These are phyloP conservation scores for Herpetotheres cachinnans DNA, from an alignment of 2,113 vertebrate species.

Conservation along the genomic window DNA sequence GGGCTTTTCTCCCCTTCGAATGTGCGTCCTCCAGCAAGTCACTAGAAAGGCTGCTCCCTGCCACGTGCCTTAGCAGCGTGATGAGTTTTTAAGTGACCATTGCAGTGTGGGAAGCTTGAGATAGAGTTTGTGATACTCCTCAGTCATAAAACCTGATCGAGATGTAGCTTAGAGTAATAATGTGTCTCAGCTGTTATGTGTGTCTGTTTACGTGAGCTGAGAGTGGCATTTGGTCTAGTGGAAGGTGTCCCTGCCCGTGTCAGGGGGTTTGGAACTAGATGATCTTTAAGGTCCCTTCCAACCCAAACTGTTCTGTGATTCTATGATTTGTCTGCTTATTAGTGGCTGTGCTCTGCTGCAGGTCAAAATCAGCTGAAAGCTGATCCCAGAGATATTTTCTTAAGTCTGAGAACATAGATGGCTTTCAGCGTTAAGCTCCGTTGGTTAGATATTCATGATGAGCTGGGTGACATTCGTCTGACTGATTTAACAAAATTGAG, in stretches of 20 bases:
- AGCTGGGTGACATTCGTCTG: background rate
- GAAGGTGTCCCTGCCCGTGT: no score
- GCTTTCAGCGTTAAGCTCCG: background rate
- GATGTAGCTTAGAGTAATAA: background rate
- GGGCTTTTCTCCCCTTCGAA: background rate
- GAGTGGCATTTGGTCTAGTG: background rate
- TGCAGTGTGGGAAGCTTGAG: background rate
- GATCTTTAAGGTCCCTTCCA: no score
- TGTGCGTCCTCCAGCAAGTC: background rate
- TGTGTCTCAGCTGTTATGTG: background rate
- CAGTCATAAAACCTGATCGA: background rate
- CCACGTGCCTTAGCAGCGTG: background rate
- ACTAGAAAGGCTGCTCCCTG: background rate
- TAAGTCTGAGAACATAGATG: background rate
- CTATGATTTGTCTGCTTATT: background rate
- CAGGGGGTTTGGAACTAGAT: no score
- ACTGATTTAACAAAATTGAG: background rate
- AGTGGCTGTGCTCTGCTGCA: background rate
- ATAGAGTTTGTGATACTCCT: constrained; percentile 2
- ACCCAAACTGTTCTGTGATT: no score
- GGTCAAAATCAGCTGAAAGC: background rate
- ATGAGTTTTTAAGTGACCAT: background rate
- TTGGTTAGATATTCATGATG: background rate
- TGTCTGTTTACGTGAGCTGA: constrained; percentile 8
- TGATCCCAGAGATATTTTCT: background rate